These are phyloP conservation scores for Hyperoodon ampullatus DNA, from an alignment of 2,113 vertebrate species.

Conservation along the genomic window DNA sequence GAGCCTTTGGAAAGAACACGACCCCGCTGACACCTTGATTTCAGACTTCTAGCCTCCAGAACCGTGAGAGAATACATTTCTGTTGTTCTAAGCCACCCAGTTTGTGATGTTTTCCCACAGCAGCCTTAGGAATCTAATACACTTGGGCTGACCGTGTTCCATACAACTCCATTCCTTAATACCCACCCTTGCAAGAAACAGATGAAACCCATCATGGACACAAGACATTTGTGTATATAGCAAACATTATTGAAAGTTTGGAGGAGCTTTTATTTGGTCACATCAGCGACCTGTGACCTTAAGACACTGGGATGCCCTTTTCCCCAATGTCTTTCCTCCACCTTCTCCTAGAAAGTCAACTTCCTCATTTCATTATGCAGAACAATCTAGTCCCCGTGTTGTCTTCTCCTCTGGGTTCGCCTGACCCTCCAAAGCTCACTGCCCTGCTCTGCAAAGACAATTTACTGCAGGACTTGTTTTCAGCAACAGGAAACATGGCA, in stretches of 20 bases:
- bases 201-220: neutral
- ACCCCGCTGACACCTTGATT: neutral
- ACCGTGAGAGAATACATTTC: neutral
- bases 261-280: neutral
- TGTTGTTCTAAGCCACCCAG: neutral
- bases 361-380: neutral
- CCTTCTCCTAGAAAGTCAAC: neutral
- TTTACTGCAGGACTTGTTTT: neutral
- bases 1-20: neutral
- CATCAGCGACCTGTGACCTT: neutral
- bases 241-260: neutral
- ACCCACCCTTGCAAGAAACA: no score
- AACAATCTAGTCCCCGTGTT: neutral
- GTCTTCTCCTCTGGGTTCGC: neutral
- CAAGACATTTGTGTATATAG: neutral
- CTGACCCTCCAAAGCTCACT: neutral
- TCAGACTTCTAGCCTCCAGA: neutral
- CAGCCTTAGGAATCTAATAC: neutral
- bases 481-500: neutral
- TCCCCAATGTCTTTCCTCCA: neutral
- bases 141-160: neutral
- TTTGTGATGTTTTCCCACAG: neutral
- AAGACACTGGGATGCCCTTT: neutral
- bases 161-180: neutral
- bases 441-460: neutral